Conservation (phyloP, 2,888 invertebrate genomes). For the Hybos culiciformis region DNA sequence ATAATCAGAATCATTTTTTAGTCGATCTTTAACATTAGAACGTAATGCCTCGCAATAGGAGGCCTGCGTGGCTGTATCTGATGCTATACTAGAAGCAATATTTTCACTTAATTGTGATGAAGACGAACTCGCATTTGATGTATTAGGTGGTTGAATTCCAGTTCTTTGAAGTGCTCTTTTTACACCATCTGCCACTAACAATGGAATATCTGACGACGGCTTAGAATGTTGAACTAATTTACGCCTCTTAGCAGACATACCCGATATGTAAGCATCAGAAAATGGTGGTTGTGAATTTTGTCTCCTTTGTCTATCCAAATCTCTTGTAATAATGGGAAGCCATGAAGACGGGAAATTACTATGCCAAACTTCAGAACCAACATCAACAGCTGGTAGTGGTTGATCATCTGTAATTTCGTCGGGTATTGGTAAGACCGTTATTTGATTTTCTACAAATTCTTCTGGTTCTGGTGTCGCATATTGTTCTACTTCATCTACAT, state of each 20-base stretch:
- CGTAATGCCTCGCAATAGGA: slow-evolving; percentile 32
- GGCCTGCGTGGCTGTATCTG: slow-evolving; percentile 27
- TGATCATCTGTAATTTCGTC: slow-evolving; percentile 19
- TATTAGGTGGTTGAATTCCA: slow-evolving; percentile 19
- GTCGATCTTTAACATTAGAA: slow-evolving; percentile 26
- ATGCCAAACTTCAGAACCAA: slow-evolving; percentile 48
- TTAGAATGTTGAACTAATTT: slow-evolving; percentile 46
- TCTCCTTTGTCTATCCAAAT: slow-evolving; percentile 56
- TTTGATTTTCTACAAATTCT: slow-evolving; percentile 4
- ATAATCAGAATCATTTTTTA: slow-evolving; percentile 30
- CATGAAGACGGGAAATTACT: slow-evolving; percentile 56
- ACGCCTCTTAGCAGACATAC: slow-evolving; percentile 79
- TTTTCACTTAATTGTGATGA: slow-evolving; percentile 10
- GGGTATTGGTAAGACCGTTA: slow-evolving; percentile 8
- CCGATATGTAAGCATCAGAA: slow-evolving; percentile 81
- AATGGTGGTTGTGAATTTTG: slow-evolving; percentile 44
- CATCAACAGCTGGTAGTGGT: slow-evolving; percentile 39
- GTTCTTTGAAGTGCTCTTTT: slow-evolving; percentile 27
- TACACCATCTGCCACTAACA: slow-evolving; percentile 29
- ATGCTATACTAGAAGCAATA: slow-evolving; percentile 22
- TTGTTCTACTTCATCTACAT: slow-evolving; percentile 23
- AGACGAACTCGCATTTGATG: background rate
- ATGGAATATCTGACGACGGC: slow-evolving; percentile 26
- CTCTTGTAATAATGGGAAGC: slow-evolving; percentile 77
- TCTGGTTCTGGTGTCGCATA: slow-evolving; percentile 4